These are phyloP conservation scores for Barypeithes pellucidus DNA, from an alignment of 2,888 invertebrate genomes.

Conservation along the genomic window DNA sequence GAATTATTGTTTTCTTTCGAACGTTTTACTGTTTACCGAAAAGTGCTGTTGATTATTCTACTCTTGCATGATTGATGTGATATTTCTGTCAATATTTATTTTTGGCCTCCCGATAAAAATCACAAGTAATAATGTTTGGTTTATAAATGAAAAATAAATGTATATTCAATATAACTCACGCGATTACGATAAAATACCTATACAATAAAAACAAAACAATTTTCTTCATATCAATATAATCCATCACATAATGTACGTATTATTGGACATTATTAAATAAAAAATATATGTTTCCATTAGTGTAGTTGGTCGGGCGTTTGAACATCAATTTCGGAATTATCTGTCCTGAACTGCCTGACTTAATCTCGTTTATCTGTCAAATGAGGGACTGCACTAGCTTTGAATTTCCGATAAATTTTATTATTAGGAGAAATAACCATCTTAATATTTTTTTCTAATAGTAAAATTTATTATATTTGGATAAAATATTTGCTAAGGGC, in stretches of 20 bases:
- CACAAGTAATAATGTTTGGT: neutral
- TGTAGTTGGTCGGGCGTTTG: neutral
- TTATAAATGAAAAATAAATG: neutral
- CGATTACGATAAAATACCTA: neutral
- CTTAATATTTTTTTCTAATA: no score
- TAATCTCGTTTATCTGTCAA: no score
- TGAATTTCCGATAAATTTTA: no score
- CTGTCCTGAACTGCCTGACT: no score
- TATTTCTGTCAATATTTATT: constrained; percentile 1
- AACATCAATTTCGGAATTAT: no score
- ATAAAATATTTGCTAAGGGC: no score
- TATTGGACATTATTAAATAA: neutral
- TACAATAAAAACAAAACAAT: neutral
- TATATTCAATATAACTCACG: neutral
- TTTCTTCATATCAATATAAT: neutral
- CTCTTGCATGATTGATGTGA: neutral
- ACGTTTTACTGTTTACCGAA: neutral
- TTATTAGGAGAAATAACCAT: no score
- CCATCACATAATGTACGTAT: neutral
- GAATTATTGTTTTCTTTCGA: neutral
- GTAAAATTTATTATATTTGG: no score
- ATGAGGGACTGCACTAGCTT: no score
- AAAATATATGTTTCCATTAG: neutral
- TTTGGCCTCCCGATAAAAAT: neutral
- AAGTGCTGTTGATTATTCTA: neutral